These are phyloP conservation scores for Chitala chitala DNA, from an alignment of 2,113 vertebrate genomes.

Conservation along the genomic window DNA sequence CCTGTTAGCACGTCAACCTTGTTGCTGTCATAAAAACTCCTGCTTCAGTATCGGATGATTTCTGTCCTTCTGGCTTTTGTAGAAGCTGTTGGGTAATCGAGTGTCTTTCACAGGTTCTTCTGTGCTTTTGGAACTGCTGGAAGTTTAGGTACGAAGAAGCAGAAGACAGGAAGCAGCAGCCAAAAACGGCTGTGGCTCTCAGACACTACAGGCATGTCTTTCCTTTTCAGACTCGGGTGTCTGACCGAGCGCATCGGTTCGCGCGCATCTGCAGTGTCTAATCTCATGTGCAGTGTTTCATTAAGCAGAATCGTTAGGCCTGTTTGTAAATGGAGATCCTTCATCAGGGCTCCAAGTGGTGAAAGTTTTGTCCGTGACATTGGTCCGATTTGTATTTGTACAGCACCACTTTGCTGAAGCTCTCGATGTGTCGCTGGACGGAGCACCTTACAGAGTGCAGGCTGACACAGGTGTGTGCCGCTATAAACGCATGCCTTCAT, in stretches of 20 bases:
- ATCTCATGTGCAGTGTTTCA: background rate
- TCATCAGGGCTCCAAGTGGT: background rate
- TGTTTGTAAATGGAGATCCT: no score
- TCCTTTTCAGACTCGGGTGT: background rate
- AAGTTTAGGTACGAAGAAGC: conserved; percentile 62
- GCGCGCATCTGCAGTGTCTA: background rate
- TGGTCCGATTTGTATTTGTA: conserved; percentile 12
- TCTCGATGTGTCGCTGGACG: conserved; percentile 50
- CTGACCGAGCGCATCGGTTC: background rate
- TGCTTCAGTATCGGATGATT: no score
- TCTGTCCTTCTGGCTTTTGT: no score
- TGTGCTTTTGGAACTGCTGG: conserved; percentile 72
- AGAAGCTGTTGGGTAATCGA: no score
- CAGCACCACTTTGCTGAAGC: conserved; percentile 44
- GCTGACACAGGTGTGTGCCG: conserved; percentile 44
- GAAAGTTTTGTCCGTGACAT: background rate
- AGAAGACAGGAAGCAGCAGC: conserved; percentile 61
- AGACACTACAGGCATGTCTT: conserved; percentile 61
- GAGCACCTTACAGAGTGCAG: conserved; percentile 38
- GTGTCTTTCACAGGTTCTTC: conserved; percentile 58
- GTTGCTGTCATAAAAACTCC: no score
- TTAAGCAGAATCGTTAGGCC: no score
- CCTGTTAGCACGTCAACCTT: no score
- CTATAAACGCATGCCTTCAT: background rate
- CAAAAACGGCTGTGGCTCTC: conserved; percentile 47